Evolutionary conservation across 2,888 invertebrate genomes (phyloP).

Genomic region (Orthosia gracilis): DNA sequence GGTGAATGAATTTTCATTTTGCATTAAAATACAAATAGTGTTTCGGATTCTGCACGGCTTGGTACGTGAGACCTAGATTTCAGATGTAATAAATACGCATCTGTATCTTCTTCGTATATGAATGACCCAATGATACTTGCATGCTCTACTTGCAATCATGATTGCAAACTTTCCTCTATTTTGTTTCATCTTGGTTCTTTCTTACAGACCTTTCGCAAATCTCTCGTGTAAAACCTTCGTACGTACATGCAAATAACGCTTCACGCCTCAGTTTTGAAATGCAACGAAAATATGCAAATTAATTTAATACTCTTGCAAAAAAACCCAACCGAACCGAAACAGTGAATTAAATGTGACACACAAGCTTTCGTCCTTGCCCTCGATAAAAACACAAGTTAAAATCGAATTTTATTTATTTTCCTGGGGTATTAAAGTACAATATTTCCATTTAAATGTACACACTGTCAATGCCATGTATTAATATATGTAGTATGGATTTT

Average conservation of each 20-base stretch:
- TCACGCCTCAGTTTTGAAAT: slow-evolving; percentile 46
- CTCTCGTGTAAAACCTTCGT: background rate
- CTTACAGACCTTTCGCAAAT: slow-evolving; percentile 18
- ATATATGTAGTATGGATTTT: slow-evolving; percentile 22
- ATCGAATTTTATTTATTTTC: slow-evolving; percentile 54
- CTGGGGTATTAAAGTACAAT: slow-evolving; percentile 37
- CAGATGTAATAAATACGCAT: slow-evolving; percentile 68
- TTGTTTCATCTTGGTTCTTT: slow-evolving; percentile 52
- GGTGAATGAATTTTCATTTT: slow-evolving; percentile 65
- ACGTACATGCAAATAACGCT: slow-evolving; percentile 43
- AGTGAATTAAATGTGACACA: slow-evolving; percentile 55
- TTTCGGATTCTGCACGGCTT: slow-evolving; percentile 60
- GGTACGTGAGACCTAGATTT: slow-evolving; percentile 71
- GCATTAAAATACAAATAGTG: slow-evolving; percentile 65
- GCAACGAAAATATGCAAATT: slow-evolving; percentile 48
- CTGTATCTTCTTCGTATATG: slow-evolving; percentile 60
- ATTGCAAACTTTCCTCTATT: slow-evolving; percentile 54
- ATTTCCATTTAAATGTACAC: slow-evolving; percentile 27
- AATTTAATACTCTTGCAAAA: slow-evolving; percentile 37
- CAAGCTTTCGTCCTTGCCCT: slow-evolving; percentile 58
- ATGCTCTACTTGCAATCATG: slow-evolving; percentile 62
- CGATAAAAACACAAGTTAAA: slow-evolving; percentile 46
- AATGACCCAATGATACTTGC: slow-evolving; percentile 60
- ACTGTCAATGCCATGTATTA: slow-evolving; percentile 39
- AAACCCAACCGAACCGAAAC: slow-evolving; percentile 29